A percentile compares a stretch with the other conserved stretches of the same genome.
These are phyloP conservation scores for Notocelia uddmanniana DNA, from an alignment of 2,888 invertebrate genomes.

Conservation along the genomic window DNA sequence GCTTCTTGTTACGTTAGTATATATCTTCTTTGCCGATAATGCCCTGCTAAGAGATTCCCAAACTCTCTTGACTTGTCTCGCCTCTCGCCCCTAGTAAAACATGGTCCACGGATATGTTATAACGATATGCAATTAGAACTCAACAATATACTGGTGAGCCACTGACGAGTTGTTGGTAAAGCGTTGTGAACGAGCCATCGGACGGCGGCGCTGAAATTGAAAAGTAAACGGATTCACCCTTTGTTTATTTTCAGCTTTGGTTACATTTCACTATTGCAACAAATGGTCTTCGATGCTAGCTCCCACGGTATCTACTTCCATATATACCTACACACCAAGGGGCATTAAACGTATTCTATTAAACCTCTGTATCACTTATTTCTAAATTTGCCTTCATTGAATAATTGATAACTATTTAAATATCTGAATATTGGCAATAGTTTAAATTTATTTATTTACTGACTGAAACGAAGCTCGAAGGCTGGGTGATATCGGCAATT, in stretches of 20 bases:
- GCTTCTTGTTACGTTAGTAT: too few relatives aligned
- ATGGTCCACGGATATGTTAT: background rate
- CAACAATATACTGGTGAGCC: background rate
- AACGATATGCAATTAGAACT: background rate
- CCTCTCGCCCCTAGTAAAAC: background rate
- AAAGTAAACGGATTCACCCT: slow-evolving; percentile 59
- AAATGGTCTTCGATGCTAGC: background rate
- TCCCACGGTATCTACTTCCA: background rate
- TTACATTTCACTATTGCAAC: slow-evolving; percentile 39
- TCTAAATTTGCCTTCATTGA: too few relatives aligned
- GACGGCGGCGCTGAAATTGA: slow-evolving; percentile 49
- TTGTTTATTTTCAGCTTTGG: slow-evolving; percentile 52
- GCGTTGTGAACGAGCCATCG: background rate
- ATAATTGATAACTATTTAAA: too few relatives aligned
- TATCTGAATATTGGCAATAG: too few relatives aligned
- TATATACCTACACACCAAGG: too few relatives aligned
- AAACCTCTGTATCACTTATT: too few relatives aligned
- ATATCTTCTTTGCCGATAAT: too few relatives aligned
- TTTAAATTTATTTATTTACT: too few relatives aligned
- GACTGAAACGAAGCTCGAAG: too few relatives aligned
- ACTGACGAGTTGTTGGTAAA: background rate
- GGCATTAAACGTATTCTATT: too few relatives aligned
- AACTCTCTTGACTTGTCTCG: background rate
- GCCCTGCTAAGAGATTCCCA: background rate
- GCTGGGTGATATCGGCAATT: too few relatives aligned